Evolutionary conservation across 2,888 invertebrate species (phyloP).

Genomic region (Mythimna ferrago): DNA sequence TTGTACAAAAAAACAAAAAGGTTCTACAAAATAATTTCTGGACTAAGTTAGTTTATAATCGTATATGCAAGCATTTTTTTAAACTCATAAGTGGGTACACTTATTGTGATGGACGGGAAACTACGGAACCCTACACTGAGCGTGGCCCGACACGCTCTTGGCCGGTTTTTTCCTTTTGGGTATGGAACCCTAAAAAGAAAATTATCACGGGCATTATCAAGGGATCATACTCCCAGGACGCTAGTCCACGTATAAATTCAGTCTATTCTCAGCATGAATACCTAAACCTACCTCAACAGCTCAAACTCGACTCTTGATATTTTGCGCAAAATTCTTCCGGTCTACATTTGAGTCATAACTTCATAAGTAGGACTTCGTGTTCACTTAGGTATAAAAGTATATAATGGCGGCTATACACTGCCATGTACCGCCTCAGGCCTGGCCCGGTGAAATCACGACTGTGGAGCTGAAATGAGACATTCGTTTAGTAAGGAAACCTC

Average conservation of each 20-base stretch:
- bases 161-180: too few relatives aligned
- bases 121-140: too few relatives aligned
- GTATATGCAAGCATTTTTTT: too few relatives aligned
- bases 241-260: neutral
- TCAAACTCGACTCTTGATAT: constrained; percentile 47
- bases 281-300: constrained; percentile 2
- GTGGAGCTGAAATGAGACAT: constrained; percentile 26
- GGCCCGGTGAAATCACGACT: constrained; percentile 35
- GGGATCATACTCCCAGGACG: too few relatives aligned
- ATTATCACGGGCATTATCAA: too few relatives aligned
- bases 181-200: too few relatives aligned
- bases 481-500: constrained; percentile 12
- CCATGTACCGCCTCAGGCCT: constrained; percentile 24
- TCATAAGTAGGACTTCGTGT: constrained; percentile 39
- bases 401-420: constrained; percentile 9
- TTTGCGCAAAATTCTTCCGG: constrained; percentile 51
- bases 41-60: too few relatives aligned
- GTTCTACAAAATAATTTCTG: too few relatives aligned
- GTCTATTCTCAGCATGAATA: neutral
- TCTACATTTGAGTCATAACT: constrained; percentile 45
- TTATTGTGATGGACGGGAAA: too few relatives aligned
- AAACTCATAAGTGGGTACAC: too few relatives aligned
- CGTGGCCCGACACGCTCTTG: too few relatives aligned
- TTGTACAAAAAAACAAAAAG: too few relatives aligned
- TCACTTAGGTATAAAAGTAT: constrained; percentile 9